phyloP scores from a whole-genome alignment of 2,888 invertebrate species.

The Nysson spinosus region DNA sequence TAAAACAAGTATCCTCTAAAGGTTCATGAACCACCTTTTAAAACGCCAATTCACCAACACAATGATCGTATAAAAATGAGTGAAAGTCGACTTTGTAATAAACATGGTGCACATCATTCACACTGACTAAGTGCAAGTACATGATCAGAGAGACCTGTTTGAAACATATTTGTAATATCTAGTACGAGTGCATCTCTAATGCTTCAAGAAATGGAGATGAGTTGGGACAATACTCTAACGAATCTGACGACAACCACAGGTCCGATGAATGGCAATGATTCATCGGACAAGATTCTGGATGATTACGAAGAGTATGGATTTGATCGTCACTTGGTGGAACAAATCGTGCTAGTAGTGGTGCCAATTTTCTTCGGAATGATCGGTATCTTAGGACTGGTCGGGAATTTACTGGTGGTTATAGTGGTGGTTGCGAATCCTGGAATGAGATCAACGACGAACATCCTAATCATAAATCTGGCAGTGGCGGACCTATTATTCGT shows the following conservation, averaged over 20 bases:
- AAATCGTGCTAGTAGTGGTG: conserved; percentile 85
- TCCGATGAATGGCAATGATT: conserved; percentile 5
- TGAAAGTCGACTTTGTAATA: too few relatives aligned
- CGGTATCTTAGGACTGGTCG: conserved; percentile 91
- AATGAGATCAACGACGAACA: conserved; percentile 95
- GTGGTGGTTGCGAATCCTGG: conserved; percentile 93
- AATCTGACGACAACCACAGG: conserved; percentile 17
- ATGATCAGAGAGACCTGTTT: neutral
- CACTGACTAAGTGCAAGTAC: neutral
- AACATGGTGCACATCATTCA: too few relatives aligned
- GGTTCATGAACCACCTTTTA: too few relatives aligned
- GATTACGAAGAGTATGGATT: conserved; percentile 50
- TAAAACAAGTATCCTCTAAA: too few relatives aligned
- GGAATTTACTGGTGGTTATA: conserved; percentile 92
- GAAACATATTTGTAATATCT: neutral
- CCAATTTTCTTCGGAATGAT: conserved; percentile 92
- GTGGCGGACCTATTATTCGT: conserved; percentile 94
- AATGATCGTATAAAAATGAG: too few relatives aligned
- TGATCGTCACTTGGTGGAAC: conserved; percentile 76
- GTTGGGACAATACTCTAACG: conserved; percentile 4
- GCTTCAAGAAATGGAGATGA: conserved; percentile 37
- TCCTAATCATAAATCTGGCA: conserved; percentile 93
- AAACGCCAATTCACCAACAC: too few relatives aligned
- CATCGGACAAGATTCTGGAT: neutral
- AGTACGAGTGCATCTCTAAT: too few relatives aligned